Base-by-base conservation (phyloP, 1,140 invertebrate species). In the Matsumurasca onukii region DNA sequence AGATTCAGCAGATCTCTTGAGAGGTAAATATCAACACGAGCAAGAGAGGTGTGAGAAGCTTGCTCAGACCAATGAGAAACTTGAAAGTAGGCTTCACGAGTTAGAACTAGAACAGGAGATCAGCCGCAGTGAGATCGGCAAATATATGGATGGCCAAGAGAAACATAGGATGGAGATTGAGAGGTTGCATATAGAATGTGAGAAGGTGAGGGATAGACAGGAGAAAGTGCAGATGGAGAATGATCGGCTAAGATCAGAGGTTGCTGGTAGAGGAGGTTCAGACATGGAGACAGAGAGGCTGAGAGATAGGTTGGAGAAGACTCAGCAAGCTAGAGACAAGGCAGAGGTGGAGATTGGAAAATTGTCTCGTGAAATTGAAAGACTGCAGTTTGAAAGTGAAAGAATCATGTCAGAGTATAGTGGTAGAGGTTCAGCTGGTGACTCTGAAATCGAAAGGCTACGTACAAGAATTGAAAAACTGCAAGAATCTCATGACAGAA, bases 1-100 rank as follows among this genome's bases (percentile, higher is more conserved):
- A 77, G 83, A 93, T 75, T 93, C 95, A 77, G 85, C 92, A 72
- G 92, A 95, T 78, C 83, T 92, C 69, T 82, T 94, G 66, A 87
- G 91, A 73, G 91, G 93, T 75, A 95, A 94, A 88, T 94, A 91
- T 82, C 89, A 91, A 79, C 89, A 91, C 79, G 91, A 94, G 81
- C 89, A 91, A 77, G 92, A 95, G 78, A 93, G 92, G 74, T 78
- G 82, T 74, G 80, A 79, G 76, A 85, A 84, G 75, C 77, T 86
- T 52, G 83, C 85, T 73, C 84, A 79, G 79, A 64, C 69, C 1
- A 75, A 75, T 69, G 72, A 75, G 39, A 88, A 89, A 74, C 81
- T 88, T n/a, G 91, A 93, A 79, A 86, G 88, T 30, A 88, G 90
- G 75, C 80, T 91, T 48, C 91, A 92, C 76, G 91, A 93, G 80